These are phyloP conservation scores for Ciconia boyciana DNA, from an alignment of 2,113 vertebrate species.

Conservation along the genomic window DNA sequence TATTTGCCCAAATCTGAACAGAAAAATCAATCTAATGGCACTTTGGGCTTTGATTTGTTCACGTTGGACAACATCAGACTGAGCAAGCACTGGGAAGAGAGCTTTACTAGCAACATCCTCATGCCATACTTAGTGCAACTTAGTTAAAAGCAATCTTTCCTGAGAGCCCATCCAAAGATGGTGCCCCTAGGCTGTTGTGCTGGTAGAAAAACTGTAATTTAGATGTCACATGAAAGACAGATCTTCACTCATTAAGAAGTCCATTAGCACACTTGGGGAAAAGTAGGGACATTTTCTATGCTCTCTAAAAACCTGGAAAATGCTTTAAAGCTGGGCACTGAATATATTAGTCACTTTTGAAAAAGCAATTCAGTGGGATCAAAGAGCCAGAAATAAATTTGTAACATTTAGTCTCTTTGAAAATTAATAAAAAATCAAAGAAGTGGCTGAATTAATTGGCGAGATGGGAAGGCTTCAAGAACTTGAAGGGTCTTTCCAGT, in stretches of 20 bases:
- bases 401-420: neutral
- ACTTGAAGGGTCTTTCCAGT: neutral
- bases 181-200: neutral
- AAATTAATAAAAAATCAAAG: neutral
- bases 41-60: neutral
- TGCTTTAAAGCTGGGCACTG: neutral
- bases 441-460: neutral
- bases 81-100: neutral
- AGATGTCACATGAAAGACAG: neutral
- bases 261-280: neutral
- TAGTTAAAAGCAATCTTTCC: neutral
- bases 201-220: neutral
- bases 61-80: neutral
- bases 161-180: neutral
- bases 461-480: neutral
- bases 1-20: neutral
- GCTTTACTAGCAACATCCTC: neutral
- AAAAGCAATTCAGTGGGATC: neutral
- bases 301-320: neutral
- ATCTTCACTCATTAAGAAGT: constrained; percentile 3
- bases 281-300: neutral
- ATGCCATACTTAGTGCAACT: neutral
- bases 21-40: neutral
- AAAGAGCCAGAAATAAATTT: neutral
- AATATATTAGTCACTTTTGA: neutral